Base-by-base conservation (phyloP, 2,888 invertebrate species). In the Drosophila conformis region DNA sequence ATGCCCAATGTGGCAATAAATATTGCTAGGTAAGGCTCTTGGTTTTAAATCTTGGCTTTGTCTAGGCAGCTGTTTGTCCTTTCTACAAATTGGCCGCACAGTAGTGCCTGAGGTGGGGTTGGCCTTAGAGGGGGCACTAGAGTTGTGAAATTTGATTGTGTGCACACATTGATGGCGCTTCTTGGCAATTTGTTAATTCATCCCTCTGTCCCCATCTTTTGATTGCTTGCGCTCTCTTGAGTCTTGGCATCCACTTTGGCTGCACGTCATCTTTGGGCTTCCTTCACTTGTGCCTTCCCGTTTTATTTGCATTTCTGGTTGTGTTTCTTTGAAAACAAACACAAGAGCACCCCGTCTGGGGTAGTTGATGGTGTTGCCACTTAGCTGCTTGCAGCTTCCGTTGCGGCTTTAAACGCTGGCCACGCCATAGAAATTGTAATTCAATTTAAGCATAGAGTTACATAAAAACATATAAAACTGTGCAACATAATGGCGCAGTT, bases 291-390 rank as follows among this genome's bases (percentile, higher is more conserved):
- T 35, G 67, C 54, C 52, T 51, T 25, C 31, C 36, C 67, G 27
- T 74, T 69, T 74, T 81, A 73, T 83, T 82, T 82, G 82, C 70
- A 56, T 82, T 79, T 52, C 76, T 69, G 10, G 33, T 15, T 61
- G 67, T 65, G 81, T 78, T 81, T 72, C 87, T 69, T 74, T 83
- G 73, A 81, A 61, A 58, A 79, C 82, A 82, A 78, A 78, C 66
- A 25, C 46, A 25, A 46, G 21, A 81, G 56, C 49, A 21, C 31
- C 51, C 13, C 75, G 87, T 89, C 82, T 76, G 61, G 80, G 75
- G 69, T 40, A 68, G 73, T 65, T 56, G 33, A 57, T 42, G 51
- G 49, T 56, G 51, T 67, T 72, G 70, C 61, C 76, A 78, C 75
- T 83, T 83, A 88, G 74, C 74, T 78, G 79, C 25, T 62, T 76